Percentiles rank a stretch among this genome's conserved stretches.
These are phyloP conservation scores for Campylomormyrus numenius DNA, from an alignment of 2,113 vertebrate genomes.

Conservation along the genomic window DNA sequence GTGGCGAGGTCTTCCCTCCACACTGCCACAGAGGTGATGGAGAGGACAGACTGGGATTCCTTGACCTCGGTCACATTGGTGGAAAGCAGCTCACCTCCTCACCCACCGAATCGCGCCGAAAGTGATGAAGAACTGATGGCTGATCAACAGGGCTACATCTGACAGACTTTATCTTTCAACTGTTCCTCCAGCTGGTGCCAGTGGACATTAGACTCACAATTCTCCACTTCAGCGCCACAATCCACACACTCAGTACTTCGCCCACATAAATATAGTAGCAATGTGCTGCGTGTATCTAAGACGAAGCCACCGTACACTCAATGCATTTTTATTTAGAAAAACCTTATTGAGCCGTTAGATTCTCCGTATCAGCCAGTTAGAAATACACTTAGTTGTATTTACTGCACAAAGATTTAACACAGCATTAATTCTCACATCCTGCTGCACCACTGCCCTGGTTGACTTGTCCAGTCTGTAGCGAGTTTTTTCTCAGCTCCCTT, in stretches of 20 bases:
- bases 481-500: background rate
- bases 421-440: background rate
- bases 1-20: background rate
- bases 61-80: background rate
- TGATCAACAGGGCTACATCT: background rate
- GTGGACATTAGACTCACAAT: background rate
- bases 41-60: background rate
- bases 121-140: background rate
- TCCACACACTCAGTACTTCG: background rate
- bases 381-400: background rate
- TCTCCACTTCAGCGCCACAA: background rate
- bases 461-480: background rate
- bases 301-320: background rate
- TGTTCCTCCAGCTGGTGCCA: background rate
- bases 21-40: background rate
- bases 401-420: background rate
- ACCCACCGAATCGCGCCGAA: background rate
- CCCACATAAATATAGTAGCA: background rate
- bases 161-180: background rate
- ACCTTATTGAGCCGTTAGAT: background rate
- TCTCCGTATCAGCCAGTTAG: background rate
- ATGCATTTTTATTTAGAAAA: background rate
- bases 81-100: background rate
- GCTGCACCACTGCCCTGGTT: background rate
- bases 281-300: background rate